Evolutionary conservation across 2,113 vertebrate genomes (phyloP), one percentile per base, ranked within the genome.

Genomic region (Cairina moschata): DNA sequence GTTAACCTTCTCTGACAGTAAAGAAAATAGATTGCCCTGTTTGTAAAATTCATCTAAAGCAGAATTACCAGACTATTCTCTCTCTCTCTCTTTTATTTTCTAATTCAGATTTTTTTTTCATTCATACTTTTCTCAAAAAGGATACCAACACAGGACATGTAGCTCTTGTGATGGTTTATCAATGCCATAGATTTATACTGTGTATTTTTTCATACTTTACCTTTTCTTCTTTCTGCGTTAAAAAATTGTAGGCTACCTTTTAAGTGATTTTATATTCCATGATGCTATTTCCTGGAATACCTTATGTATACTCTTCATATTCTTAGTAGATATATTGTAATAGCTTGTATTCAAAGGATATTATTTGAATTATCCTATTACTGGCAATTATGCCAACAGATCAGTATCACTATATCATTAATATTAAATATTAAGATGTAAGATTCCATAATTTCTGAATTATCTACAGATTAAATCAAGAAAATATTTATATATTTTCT

Each of bases 181-280:
- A 1, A 44, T 18, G 11, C 8, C n/a, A 68, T 1, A 0, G 21
- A 56, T 36, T 52, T 16, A 32, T 8, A 22, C 23, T 65, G 31
- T 65, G 62, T 58, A 17, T 84, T 17, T 65, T 73, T 68, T 75
- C 40, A 67, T 90, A 32, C 18, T 34, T 75, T 25, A 38, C 58
- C 4, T 62, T 59, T 63, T 48, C 25, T 32, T 54, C 22, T 80
- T 90, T 58, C 26, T 87, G 12, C 16, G 40, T 59, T 72, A 26
- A 73, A 17, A 71, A 50, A 32, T 13, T 73, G 3, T 68, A 68
- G 29, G 48, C 36, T 5, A 1, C 44, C 11, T 38, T 13, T 74
- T 17, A 69, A 59, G 40, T 26, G 1, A 28, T 50, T 8, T 58
- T 67, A 48, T 56, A 32, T 65, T 73, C 13, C 23, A 40, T n/a